Evolutionary conservation across 1,140 invertebrate genomes (phyloP).

Genomic region (Doryteuthis pealeii): DNA sequence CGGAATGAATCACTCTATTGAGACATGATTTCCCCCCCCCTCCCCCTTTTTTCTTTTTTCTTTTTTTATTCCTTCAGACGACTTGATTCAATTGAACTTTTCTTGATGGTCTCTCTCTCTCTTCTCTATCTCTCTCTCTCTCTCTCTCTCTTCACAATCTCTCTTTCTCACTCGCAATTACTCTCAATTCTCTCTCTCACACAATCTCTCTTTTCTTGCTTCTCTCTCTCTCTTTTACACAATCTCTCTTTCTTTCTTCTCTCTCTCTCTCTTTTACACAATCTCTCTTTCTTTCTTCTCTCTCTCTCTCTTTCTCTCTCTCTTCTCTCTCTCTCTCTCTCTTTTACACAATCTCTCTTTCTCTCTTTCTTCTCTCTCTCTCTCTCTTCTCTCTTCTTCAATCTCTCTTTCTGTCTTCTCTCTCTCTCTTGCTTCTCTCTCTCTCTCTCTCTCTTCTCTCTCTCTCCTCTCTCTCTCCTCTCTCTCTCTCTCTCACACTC

Average conservation of each 20-base stretch:
- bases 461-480: too few species aligned
- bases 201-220: not conserved
- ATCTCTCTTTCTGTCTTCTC: too few species aligned
- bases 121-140: not conserved
- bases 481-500: too few species aligned
- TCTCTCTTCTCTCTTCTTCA: too few species aligned
- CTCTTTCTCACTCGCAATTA: not conserved
- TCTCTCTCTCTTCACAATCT: not conserved
- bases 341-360: not conserved
- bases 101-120: not conserved
- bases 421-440: not conserved
- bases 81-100: not conserved
- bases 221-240: not conserved
- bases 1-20: too few species aligned
- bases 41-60: too few species aligned
- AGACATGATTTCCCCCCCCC: too few species aligned
- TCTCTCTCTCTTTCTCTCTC: not conserved
- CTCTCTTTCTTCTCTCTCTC: too few species aligned
- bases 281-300: not conserved
- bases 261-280: not conserved
- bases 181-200: not conserved
- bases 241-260: not conserved
- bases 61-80: not conserved
- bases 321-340: constrained; percentile 10
- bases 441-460: too few species aligned